Evolutionary conservation across 2,113 vertebrate genomes (phyloP).

Genomic region (Caretta caretta): DNA sequence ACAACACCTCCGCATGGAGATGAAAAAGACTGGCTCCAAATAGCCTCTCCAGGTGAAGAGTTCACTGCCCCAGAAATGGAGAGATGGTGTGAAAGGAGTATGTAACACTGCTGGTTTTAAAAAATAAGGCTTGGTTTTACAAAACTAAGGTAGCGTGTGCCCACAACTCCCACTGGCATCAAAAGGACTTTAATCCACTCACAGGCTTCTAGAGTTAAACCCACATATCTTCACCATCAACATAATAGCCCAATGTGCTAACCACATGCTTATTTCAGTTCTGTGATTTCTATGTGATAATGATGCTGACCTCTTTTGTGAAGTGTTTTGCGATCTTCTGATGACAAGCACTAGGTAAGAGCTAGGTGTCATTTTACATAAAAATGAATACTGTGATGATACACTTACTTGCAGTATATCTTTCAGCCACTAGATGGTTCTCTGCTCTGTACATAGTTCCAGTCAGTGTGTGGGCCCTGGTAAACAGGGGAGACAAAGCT

Average conservation of each 20-base stretch:
- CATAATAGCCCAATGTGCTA: fast-evolving
- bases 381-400: background rate
- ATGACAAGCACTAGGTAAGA: background rate
- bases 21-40: background rate
- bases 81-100: background rate
- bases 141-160: background rate
- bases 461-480: background rate
- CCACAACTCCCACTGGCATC: background rate
- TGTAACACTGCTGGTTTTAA: background rate
- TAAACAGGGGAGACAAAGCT: background rate
- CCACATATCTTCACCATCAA: background rate
- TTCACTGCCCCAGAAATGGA: background rate
- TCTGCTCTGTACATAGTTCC: background rate
- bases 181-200: background rate
- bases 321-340: background rate
- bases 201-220: background rate
- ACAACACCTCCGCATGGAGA: background rate
- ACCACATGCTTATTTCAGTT: background rate
- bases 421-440: background rate
- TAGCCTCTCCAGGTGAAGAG: background rate
- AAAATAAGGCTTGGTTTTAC: background rate
- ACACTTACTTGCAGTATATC: background rate
- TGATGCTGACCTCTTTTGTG: background rate
- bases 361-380: background rate
- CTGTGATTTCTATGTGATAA: background rate